Base-by-base conservation (phyloP, 2,113 vertebrate species). In the Speoplatyrhinus poulsoni region DNA sequence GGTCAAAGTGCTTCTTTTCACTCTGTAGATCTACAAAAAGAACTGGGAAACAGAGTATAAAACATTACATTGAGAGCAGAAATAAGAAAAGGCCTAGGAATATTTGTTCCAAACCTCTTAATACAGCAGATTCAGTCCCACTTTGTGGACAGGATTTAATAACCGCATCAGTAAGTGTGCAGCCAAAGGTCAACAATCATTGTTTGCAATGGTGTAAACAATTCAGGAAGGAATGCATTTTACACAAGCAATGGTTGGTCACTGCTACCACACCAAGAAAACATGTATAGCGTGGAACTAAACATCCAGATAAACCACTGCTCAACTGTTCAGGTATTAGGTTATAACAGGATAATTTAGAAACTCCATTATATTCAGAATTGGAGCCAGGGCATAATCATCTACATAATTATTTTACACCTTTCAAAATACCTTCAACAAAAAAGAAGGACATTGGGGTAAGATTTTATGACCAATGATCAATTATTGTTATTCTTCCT, bases 21-120 rank as follows among this genome's bases (percentile, higher is more conserved):
- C 12, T 68, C 47, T 17, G 16, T 53, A 54, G 12, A 55, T 57
- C 75, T 80, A 82, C 75, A 87, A 80, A 73, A 80, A 86, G 47
- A 64, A 82, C 78, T 33, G 53, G 19, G 62, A 83, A 77, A 72
- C 53, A 56, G 69, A 81, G 56, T 81, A 88, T 55, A 82, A 90
- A 84, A 84, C 79, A 84, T 85, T 81, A 66, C 67, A 72, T n/a
- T 26, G 26, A 32, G 53, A 55, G 6, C 36, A 61, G 41, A 65
- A 46, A 48, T 60, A 62, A 12, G 60, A 81, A 74, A 81, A 82
- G 60, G 73, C 62, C 13, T 4, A 71, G 36, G 52, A 76, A 80
- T 62, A 59, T 75, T 53, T 69, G 63, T 54, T 75, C 46, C 62
- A 66, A 47, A 41, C 36, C 60, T 41, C 36, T 26, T 56, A 70